phyloP scores from a whole-genome alignment of 2,888 invertebrate genomes.

The Drepanosiphum platanoidis region DNA sequence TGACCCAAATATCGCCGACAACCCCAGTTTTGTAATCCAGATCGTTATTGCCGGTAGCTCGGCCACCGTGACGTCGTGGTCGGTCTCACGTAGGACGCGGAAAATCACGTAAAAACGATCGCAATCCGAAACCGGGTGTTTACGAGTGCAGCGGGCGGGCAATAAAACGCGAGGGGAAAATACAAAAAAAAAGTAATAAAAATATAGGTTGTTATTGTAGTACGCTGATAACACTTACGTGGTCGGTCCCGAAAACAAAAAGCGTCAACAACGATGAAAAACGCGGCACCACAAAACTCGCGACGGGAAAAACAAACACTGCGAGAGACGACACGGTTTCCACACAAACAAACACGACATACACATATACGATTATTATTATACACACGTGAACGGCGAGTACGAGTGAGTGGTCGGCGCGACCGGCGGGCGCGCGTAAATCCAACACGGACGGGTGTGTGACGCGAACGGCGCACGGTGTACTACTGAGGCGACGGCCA shows the following conservation, averaged over 20 bases:
- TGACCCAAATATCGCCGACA: conserved; percentile 51
- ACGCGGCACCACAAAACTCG: background rate
- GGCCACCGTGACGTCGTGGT: no score
- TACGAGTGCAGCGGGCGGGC: no score
- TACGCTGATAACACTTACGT: conserved; percentile 18
- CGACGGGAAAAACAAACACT: background rate
- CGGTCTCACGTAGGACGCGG: no score
- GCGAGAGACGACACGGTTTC: background rate
- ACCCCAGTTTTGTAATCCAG: no score
- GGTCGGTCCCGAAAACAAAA: conserved; percentile 3
- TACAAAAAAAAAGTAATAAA: background rate
- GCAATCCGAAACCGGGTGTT: no score
- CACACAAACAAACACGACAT: background rate
- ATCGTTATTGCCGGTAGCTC: no score
- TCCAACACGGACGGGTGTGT: background rate
- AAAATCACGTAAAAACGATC: no score
- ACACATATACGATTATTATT: background rate
- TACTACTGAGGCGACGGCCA: conserved; percentile 17
- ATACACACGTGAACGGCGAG: conserved; percentile 27
- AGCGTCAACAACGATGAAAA: background rate
- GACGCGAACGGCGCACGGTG: background rate
- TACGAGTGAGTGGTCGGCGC: background rate
- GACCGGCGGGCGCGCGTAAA: background rate
- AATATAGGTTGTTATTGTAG: background rate
- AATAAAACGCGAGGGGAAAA: no score